Evolutionary conservation across 23 tunicate species (phyloP).

Genomic region (Botrylloides violaceus): DNA sequence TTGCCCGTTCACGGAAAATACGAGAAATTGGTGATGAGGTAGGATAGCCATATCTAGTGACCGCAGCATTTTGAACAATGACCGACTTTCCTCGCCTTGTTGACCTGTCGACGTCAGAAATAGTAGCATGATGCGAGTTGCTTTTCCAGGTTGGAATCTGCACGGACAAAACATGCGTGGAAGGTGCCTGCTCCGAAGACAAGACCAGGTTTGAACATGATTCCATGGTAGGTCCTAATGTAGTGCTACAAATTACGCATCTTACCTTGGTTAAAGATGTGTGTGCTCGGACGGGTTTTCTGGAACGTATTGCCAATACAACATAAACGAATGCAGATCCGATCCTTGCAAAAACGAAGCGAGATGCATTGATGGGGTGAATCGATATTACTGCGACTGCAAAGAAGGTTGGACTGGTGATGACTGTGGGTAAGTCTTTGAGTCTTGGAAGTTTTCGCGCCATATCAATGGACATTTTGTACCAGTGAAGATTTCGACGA

Average conservation of each 20-base stretch:
- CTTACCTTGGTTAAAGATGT: slow-evolving; percentile 25
- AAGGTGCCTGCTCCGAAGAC: background rate
- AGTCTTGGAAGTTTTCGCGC: too few species aligned
- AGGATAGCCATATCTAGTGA: too few species aligned
- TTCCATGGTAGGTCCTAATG: too few species aligned
- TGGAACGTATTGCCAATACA: slow-evolving; percentile 33
- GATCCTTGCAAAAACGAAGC: slow-evolving; percentile 41
- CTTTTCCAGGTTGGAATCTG: too few species aligned
- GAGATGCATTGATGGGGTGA: slow-evolving; percentile 31
- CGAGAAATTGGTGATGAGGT: too few species aligned
- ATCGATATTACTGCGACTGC: slow-evolving; percentile 33
- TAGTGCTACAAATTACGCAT: background rate
- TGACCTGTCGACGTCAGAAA: too few species aligned
- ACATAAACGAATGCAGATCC: slow-evolving; percentile 43
- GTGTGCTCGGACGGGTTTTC: slow-evolving; percentile 31
- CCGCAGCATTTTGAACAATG: too few species aligned
- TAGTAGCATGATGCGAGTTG: too few species aligned
- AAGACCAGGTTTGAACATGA: background rate
- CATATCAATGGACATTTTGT: too few species aligned
- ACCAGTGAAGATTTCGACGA: slow-evolving; percentile 36
- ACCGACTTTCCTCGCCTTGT: too few species aligned
- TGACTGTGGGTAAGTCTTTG: slow-evolving; percentile 27
- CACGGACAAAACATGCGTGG: background rate
- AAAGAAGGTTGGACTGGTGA: slow-evolving; percentile 42
- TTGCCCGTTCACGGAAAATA: too few species aligned